Evolutionary conservation across 2,797 vertebrate species (phyloP), one percentile per base, ranked within the genome.

Genomic region (Chloroceryle amazona): DNA sequence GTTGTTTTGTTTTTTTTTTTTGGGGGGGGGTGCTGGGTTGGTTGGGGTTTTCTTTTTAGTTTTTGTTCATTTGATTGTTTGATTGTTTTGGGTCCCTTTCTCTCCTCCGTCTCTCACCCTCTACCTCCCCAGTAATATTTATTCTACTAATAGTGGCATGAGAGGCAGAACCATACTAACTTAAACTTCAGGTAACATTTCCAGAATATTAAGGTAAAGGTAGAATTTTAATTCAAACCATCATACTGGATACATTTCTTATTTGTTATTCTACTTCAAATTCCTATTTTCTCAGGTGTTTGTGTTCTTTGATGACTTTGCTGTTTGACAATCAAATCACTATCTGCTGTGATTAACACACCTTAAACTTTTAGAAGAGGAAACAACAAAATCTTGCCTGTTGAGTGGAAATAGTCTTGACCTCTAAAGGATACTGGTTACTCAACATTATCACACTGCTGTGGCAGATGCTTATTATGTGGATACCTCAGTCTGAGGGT

Each of bases 1-100:
- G 39, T 54, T 2, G 1, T n/a, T 3, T 2, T 18, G 35, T 11
- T 6, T 14, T 11, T 33, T 9, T 7, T 66, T 13, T 33, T 14
- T 13, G 39, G 13, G 39, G 39, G 11, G 11, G 5, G 11, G 10
- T 23, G 11, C 23, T 11, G 6, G 61, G 28, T 26, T 37, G 3
- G 2, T 12, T 42, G 11, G 11, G 17, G 2, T 4, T 19, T 58
- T 58, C 46, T 29, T 9, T 29, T 51, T 35, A 21, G 8, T 1
- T 15, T 14, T 33, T 15, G 13, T 51, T 52, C 26, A 23, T 9
- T 42, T n/a, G 8, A 13, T 41, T 14, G 39, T 28, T 63, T 68
- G 14, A 9, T 57, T 63, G 4, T 1, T 21, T 61, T 61, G 6
- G 8, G 55, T 61, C 10, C 11, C 47, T 13, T 23, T 49, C 11